Percentiles rank a stretch among this genome's conserved stretches.
Evolutionary conservation across 2,797 vertebrate species (phyloP).

Genomic region (Australoheros facetus): DNA sequence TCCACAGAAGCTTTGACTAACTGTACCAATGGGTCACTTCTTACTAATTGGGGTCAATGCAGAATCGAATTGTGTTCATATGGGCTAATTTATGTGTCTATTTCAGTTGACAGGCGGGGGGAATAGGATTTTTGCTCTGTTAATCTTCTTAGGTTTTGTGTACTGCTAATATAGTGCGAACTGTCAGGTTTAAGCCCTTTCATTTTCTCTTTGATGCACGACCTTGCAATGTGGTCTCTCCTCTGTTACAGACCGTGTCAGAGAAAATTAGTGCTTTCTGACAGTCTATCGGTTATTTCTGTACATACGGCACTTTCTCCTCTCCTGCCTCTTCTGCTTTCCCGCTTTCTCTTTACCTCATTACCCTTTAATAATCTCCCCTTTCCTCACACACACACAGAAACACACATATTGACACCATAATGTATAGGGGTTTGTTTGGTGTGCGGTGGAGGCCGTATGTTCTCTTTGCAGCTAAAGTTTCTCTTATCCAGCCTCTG

Average conservation of each 20-base stretch:
- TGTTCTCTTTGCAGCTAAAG: slow-evolving; percentile 53
- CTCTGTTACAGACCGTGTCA: slow-evolving; percentile 31
- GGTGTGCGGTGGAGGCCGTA: slow-evolving; percentile 43
- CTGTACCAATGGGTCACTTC: slow-evolving; percentile 54
- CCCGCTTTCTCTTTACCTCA: slow-evolving; percentile 21
- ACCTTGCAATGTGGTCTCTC: slow-evolving; percentile 17
- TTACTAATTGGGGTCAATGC: slow-evolving; percentile 73
- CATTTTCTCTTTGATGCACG: slow-evolving; percentile 37
- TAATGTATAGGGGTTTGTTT: slow-evolving; percentile 39
- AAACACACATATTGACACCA: slow-evolving; percentile 9
- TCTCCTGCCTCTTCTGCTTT: slow-evolving; percentile 6
- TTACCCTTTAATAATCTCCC: slow-evolving; percentile 34
- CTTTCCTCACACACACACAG: neutral
- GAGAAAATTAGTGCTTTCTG: slow-evolving; percentile 46
- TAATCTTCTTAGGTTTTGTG: slow-evolving; percentile 65
- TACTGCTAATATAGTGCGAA: slow-evolving; percentile 63
- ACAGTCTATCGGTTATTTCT: slow-evolving; percentile 23
- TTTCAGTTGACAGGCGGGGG: slow-evolving; percentile 62
- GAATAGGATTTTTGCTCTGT: slow-evolving; percentile 49
- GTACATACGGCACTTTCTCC: slow-evolving; percentile 5
- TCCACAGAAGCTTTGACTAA: slow-evolving; percentile 28
- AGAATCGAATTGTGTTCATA: slow-evolving; percentile 62
- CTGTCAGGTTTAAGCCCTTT: slow-evolving; percentile 63
- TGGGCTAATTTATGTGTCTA: slow-evolving; percentile 65
- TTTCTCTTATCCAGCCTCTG: slow-evolving; percentile 62